Evolutionary conservation across 2,113 vertebrate genomes (phyloP).

Genomic region (Cololabis saira): DNA sequence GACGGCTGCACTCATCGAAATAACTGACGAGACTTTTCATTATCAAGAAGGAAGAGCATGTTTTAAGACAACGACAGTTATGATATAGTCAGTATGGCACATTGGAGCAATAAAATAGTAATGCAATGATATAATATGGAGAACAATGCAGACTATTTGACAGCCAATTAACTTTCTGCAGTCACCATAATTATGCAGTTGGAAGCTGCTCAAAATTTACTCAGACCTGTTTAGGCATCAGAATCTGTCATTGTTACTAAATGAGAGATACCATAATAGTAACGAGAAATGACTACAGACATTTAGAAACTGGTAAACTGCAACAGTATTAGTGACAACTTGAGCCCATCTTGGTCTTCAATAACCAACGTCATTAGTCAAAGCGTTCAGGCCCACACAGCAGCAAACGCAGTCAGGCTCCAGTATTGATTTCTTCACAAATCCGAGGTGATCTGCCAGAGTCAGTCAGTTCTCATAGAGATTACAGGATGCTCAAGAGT

Average conservation of each 20-base stretch:
- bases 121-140: slow-evolving; percentile 14
- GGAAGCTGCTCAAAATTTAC: slow-evolving; percentile 4
- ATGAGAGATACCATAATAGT: slow-evolving; percentile 23
- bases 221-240: slow-evolving; percentile 28
- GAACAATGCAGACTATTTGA: slow-evolving; percentile 23
- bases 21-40: slow-evolving; percentile 53
- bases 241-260: slow-evolving; percentile 31
- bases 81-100: slow-evolving; percentile 15
- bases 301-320: slow-evolving; percentile 50
- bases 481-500: slow-evolving; percentile 64
- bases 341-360: slow-evolving; percentile 53
- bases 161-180: slow-evolving; percentile 28
- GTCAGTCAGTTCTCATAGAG: slow-evolving; percentile 54
- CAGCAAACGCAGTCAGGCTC: slow-evolving; percentile 50
- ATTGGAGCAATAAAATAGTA: slow-evolving; percentile 7
- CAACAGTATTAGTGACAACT: slow-evolving; percentile 52
- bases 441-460: slow-evolving; percentile 71
- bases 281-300: slow-evolving; percentile 25
- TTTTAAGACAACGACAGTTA: slow-evolving; percentile 23
- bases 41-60: slow-evolving; percentile 46
- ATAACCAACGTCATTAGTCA: slow-evolving; percentile 60
- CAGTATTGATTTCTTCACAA: slow-evolving; percentile 73
- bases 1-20: slow-evolving; percentile 57
- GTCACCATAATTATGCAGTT: neutral
- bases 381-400: slow-evolving; percentile 48